A percentile compares a stretch with the other conserved stretches of the same genome.
These are phyloP conservation scores for Syrmaticus mikado DNA, from an alignment of 2,113 vertebrate species.

Conservation along the genomic window DNA sequence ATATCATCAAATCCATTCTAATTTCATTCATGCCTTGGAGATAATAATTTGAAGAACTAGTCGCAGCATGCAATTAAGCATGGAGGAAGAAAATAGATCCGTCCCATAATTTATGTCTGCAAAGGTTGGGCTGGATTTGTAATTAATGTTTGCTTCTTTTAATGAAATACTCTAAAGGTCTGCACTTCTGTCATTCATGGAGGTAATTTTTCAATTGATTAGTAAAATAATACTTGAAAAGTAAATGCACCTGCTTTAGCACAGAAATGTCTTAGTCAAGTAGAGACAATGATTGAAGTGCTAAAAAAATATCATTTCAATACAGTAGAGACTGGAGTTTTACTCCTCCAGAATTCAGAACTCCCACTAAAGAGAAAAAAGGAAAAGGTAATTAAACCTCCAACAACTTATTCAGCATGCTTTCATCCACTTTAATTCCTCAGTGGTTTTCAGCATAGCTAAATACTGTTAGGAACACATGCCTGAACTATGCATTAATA, in stretches of 20 bases:
- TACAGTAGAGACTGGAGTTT: conserved; percentile 75
- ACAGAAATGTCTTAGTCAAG: conserved; percentile 89
- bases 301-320: conserved; percentile 82
- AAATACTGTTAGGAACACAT: conserved; percentile 16
- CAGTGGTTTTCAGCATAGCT: conserved; percentile 58
- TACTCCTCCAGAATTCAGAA: conserved; percentile 79
- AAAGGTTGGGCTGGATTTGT: conserved; percentile 82
- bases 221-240: conserved; percentile 93
- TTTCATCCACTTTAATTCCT: conserved; percentile 72
- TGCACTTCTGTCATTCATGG: conserved; percentile 89
- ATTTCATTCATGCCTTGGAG: conserved; percentile 89
- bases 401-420: conserved; percentile 49
- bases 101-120: conserved; percentile 90
- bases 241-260: conserved; percentile 90
- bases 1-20: conserved; percentile 83
- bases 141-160: conserved; percentile 87
- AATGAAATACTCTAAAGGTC: conserved; percentile 89
- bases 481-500: conserved; percentile 2
- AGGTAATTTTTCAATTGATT: conserved; percentile 98
- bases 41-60: conserved; percentile 92
- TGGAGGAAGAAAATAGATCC: conserved; percentile 91
- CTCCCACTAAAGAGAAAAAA: conserved; percentile 54
- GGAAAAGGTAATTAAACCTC: conserved; percentile 77
- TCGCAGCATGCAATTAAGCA: conserved; percentile 88
- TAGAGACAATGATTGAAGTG: conserved; percentile 85